phyloP scores from a whole-genome alignment of 2,797 vertebrate species.

The Hyperoplus immaculatus region DNA sequence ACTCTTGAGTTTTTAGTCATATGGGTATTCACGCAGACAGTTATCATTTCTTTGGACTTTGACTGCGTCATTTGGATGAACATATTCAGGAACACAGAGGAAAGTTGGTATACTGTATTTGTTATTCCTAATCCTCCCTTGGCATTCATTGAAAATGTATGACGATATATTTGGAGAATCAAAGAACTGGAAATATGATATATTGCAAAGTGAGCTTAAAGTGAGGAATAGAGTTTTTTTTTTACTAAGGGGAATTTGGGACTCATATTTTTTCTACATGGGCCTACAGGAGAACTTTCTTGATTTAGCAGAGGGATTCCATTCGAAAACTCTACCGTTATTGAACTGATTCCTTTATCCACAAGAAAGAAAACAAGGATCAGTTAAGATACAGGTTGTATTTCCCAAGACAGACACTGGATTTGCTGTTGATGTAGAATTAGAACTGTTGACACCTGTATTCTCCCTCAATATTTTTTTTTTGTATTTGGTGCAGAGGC shows the following conservation, averaged over 20 bases:
- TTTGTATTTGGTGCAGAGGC: background rate
- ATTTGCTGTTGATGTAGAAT: slow-evolving; percentile 26
- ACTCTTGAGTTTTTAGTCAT: slow-evolving; percentile 11
- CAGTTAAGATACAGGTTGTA: slow-evolving; percentile 9
- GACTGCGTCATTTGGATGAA: slow-evolving; percentile 7
- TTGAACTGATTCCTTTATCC: slow-evolving; percentile 17
- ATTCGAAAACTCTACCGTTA: background rate
- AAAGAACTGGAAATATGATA: slow-evolving; percentile 3
- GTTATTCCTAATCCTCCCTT: background rate
- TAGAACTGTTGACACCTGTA: background rate
- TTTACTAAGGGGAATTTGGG: slow-evolving; percentile 16
- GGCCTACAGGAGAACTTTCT: slow-evolving; percentile 5
- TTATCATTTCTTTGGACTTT: slow-evolving; percentile 31
- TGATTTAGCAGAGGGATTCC: slow-evolving; percentile 9
- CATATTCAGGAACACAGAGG: background rate
- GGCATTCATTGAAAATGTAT: slow-evolving; percentile 3
- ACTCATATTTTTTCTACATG: background rate
- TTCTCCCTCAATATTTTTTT: background rate
- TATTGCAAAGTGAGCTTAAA: slow-evolving; percentile 17
- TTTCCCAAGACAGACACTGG: background rate
- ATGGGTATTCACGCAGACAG: slow-evolving; percentile 24
- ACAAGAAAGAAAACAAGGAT: slow-evolving; percentile 18
- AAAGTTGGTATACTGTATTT: slow-evolving; percentile 3
- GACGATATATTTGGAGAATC: background rate
- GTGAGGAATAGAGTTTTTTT: background rate